phyloP scores from a whole-genome alignment of 92 coral and sea anemone species.

The Parazoanthus atlanticus region DNA sequence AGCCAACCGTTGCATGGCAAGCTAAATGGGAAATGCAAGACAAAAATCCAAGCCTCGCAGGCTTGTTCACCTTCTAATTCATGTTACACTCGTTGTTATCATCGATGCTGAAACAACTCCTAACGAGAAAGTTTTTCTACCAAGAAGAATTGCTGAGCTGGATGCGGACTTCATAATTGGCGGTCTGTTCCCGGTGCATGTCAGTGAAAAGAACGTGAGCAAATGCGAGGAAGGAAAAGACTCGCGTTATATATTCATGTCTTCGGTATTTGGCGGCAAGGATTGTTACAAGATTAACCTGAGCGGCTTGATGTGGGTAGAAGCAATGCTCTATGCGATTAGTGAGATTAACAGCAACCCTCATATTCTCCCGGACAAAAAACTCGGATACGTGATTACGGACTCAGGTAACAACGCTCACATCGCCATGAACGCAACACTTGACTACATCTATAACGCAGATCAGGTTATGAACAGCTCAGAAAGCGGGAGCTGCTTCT shows the following conservation, averaged over 20 bases:
- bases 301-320: constrained; percentile 93
- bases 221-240: constrained; percentile 52
- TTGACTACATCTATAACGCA: constrained; percentile 61
- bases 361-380: constrained; percentile 63
- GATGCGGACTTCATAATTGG: constrained; percentile 82
- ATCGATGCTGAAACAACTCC: background rate
- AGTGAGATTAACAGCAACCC: constrained; percentile 65
- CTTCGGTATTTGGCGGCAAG: constrained; percentile 46
- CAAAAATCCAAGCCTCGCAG: background rate
- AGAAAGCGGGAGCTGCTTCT: constrained; percentile 47
- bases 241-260: constrained; percentile 54
- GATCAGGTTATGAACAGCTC: constrained; percentile 26
- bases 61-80: background rate
- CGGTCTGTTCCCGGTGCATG: constrained; percentile 82
- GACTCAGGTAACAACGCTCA: constrained; percentile 85
- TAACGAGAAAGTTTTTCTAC: constrained; percentile 21
- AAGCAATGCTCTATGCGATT: constrained; percentile 88
- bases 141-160: constrained; percentile 58
- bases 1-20: background rate
- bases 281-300: constrained; percentile 76
- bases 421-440: constrained; percentile 73
- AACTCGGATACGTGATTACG: constrained; percentile 86
- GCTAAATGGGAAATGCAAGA: constrained; percentile 15
- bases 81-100: background rate
- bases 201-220: constrained; percentile 58